Evolutionary conservation across 2,888 invertebrate genomes (phyloP).

Genomic region (Trachelus troglodyta): DNA sequence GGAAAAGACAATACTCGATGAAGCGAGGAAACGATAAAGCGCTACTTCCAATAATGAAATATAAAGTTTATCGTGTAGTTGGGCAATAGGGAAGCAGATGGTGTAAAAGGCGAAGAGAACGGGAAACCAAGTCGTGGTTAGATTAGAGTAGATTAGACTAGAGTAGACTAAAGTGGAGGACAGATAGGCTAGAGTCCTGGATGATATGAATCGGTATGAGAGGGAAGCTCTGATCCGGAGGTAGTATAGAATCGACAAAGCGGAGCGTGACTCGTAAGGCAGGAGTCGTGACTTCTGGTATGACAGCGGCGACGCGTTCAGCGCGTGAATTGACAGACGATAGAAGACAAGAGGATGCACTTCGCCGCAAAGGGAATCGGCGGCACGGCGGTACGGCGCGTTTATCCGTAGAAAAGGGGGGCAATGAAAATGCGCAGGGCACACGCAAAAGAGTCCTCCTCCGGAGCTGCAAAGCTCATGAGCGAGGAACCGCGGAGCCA

Average conservation of each 20-base stretch:
- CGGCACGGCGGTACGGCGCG: constrained; percentile 43
- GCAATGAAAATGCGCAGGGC: constrained; percentile 60
- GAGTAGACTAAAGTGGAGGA: background rate
- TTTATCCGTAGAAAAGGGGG: constrained; percentile 54
- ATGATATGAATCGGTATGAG: background rate
- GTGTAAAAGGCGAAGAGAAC: background rate
- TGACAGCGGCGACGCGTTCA: constrained; percentile 14
- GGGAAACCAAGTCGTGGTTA: background rate
- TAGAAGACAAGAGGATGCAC: constrained; percentile 8
- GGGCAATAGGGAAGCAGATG: background rate
- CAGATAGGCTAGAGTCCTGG: background rate
- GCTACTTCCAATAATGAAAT: background rate
- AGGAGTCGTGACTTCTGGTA: background rate
- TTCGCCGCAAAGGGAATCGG: constrained; percentile 2
- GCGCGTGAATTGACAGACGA: constrained; percentile 17
- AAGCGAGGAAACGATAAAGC: background rate
- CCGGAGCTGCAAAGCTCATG: constrained; percentile 54
- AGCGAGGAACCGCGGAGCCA: constrained; percentile 60
- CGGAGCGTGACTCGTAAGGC: background rate
- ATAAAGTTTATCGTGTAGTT: background rate
- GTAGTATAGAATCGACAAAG: background rate
- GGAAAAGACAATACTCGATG: background rate
- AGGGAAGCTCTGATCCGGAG: background rate
- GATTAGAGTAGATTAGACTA: background rate
- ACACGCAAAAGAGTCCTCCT: constrained; percentile 52